Conservation (phyloP, 30 jellyfish, hydroid and myxozoan genomes). For the Morbakka virulenta region DNA sequence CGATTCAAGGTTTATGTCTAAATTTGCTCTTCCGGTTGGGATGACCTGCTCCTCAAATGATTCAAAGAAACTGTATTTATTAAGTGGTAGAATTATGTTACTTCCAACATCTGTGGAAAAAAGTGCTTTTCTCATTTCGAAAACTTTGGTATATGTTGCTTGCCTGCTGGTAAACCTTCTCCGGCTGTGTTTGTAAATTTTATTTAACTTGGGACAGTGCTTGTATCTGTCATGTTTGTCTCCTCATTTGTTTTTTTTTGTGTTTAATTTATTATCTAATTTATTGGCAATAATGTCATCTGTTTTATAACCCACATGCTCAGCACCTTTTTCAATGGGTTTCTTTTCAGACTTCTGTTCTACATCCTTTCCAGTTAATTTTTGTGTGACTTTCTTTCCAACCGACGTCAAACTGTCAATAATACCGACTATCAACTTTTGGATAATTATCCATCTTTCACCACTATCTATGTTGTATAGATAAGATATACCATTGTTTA, state of each 20-base stretch:
- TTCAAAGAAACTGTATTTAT: constrained; percentile 13
- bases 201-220: background rate
- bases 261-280: background rate
- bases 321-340: background rate
- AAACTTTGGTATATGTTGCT: background rate
- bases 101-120: constrained; percentile 18
- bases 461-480: constrained; percentile 6
- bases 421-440: background rate
- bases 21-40: constrained; percentile 2
- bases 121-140: constrained; percentile 31
- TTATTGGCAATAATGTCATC: constrained; percentile 4
- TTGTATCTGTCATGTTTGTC: constrained; percentile 7
- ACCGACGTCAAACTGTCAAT: background rate
- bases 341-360: background rate
- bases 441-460: background rate
- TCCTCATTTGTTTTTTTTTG: background rate
- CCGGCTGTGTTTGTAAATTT: background rate
- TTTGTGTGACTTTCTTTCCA: constrained; percentile 9
- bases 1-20: constrained; percentile 5
- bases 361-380: constrained; percentile 7
- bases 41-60: constrained; percentile 8
- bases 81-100: constrained; percentile 20
- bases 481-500: too few relatives aligned
- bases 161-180: background rate
- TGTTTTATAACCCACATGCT: constrained; percentile 4